Base-by-base conservation (phyloP, 2,888 invertebrate genomes). In the Suillia variegata region DNA sequence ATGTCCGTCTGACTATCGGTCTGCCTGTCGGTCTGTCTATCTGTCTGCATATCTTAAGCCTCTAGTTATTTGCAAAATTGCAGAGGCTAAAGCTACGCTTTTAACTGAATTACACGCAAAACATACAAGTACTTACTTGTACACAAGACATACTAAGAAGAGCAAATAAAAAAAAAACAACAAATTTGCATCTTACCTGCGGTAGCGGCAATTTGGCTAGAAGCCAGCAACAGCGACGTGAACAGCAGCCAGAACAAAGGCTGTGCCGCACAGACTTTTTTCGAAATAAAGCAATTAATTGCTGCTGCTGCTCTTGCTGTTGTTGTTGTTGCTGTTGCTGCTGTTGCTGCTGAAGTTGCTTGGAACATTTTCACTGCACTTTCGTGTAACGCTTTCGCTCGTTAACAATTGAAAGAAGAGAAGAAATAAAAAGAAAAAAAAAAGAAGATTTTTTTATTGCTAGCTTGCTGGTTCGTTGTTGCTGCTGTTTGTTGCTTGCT, bases 401-500 rank as follows among this genome's bases (percentile, higher is more conserved):
- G 76, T 78, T 76, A 78, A 74, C 73, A 75, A 75, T 74, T 74
- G 73, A 75, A 75, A 67, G n/a, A n/a, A n/a, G 71, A 64, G 64
- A 69, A 34, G 38, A 56, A 24, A 50, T 50, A n/a, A n/a, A n/a
- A n/a, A n/a, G n/a, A n/a, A n/a, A n/a, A n/a, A n/a, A n/a, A n/a
- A n/a, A n/a, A n/a, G n/a, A n/a, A n/a, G n/a, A n/a, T n/a, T n/a
- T n/a, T n/a, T n/a, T n/a, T n/a, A n/a, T 50, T 59, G 58, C 47
- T 61, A n/a, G 57, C 56, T 63, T 45, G 53, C 15, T 31, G 34
- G 49, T n/a, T n/a, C n/a, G n/a, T n/a, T n/a, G n/a, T n/a, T n/a
- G n/a, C n/a, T n/a, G n/a, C n/a, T n/a, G n/a, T n/a, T 17, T 61
- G 54, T 22, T 59, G 57, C 18, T 49, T 64, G 59, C 54, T 54